Evolutionary conservation across 1,140 invertebrate genomes (phyloP).

Genomic region (Diabrotica virgifera): DNA sequence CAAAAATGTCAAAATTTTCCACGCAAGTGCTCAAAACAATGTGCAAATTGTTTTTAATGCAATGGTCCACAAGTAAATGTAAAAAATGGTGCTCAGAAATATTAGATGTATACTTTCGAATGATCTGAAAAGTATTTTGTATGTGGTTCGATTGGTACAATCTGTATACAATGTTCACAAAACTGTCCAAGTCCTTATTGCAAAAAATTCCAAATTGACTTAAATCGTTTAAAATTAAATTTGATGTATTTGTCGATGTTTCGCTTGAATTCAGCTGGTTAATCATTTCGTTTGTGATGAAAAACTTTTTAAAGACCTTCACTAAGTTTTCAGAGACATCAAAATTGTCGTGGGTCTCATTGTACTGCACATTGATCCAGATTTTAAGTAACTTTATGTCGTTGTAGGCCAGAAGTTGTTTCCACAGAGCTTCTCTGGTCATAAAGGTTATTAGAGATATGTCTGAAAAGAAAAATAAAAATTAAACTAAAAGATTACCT

Average conservation of each 20-base stretch:
- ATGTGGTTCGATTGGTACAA: conserved; percentile 54
- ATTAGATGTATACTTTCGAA: conserved; percentile 53
- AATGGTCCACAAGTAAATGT: conserved; percentile 54
- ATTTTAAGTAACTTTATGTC: conserved; percentile 52
- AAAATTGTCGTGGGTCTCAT: conserved; percentile 48
- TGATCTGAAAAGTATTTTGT: conserved; percentile 53
- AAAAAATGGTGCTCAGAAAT: conserved; percentile 55
- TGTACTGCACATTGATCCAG: conserved; percentile 54
- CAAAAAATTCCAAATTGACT: conserved; percentile 55
- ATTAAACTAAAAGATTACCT: no score
- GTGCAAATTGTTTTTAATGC: conserved; percentile 54
- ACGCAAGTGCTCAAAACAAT: conserved; percentile 51
- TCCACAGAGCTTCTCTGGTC: conserved; percentile 52
- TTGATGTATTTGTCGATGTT: conserved; percentile 16
- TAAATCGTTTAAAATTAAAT: conserved; percentile 48
- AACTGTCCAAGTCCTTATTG: conserved; percentile 51
- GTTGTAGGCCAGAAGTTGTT: conserved; percentile 52
- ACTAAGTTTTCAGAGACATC: conserved; percentile 50
- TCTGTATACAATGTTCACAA: conserved; percentile 54
- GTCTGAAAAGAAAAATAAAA: no score
- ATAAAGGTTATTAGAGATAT: conserved; percentile 45
- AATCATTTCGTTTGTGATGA: conserved; percentile 60
- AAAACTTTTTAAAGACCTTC: conserved; percentile 53
- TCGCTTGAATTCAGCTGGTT: conserved; percentile 32
- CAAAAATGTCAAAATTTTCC: conserved; percentile 43